Evolutionary conservation across 1,140 invertebrate species (phyloP).

Genomic region (Hormaphis cornu): DNA sequence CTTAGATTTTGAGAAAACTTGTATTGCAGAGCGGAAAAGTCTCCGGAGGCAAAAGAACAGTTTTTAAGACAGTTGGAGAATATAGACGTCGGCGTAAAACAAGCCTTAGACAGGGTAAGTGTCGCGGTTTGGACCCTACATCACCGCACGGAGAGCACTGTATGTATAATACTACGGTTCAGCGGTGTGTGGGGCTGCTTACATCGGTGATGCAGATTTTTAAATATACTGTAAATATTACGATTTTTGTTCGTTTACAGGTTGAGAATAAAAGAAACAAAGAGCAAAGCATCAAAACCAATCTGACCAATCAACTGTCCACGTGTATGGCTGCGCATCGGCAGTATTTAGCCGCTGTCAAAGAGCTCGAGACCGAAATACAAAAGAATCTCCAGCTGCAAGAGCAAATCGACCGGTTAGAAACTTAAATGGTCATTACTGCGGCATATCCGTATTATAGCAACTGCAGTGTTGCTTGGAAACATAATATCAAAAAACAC

Average conservation of each 20-base stretch:
- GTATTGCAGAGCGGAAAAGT: conserved; percentile 55
- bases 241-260: too few species aligned
- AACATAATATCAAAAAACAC: background rate
- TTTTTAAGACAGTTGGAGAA: conserved; percentile 80
- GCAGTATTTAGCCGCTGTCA: conserved; percentile 72
- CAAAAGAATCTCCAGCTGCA: conserved; percentile 21
- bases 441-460: background rate
- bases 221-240: too few species aligned
- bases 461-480: too few species aligned
- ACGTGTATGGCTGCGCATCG: conserved; percentile 69
- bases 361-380: conserved; percentile 61
- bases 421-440: conserved; percentile 40
- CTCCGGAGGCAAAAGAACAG: conserved; percentile 61
- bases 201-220: too few species aligned
- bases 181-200: too few species aligned
- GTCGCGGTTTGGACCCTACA: background rate
- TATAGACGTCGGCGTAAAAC: conserved; percentile 74
- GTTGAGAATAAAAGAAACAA: conserved; percentile 50
- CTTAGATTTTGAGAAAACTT: conserved; percentile 26
- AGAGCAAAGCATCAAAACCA: conserved; percentile 62
- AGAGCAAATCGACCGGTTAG: conserved; percentile 32
- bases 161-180: too few species aligned
- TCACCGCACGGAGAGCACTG: background rate
- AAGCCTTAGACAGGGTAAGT: conserved; percentile 65
- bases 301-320: conserved; percentile 59